phyloP scores from a whole-genome alignment of 2,797 vertebrate genomes.

The Mus spretus region DNA sequence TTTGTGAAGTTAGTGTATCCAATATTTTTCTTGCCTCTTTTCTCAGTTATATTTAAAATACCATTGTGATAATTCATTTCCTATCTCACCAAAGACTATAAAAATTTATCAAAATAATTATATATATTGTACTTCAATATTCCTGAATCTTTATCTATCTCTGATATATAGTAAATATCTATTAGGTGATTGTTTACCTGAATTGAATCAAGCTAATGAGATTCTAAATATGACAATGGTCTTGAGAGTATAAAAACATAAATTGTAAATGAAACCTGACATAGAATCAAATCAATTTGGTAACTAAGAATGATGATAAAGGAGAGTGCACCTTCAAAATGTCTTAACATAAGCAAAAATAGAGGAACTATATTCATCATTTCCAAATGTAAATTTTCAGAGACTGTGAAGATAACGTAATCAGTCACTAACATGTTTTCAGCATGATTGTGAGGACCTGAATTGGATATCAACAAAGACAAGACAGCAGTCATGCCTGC shows the following conservation, averaged over 20 bases:
- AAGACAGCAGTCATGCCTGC: not conserved
- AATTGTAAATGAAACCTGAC: not conserved
- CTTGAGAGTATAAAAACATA: not conserved
- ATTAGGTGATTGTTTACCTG: not conserved
- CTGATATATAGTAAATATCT: not conserved
- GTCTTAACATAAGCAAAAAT: not conserved
- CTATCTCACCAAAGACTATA: not conserved
- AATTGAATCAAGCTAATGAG: not conserved
- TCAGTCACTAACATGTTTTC: not conserved
- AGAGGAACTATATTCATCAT: not conserved
- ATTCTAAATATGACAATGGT: not conserved
- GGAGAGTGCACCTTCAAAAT: not conserved
- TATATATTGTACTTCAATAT: not conserved
- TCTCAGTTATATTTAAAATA: not conserved
- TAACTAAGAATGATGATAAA: not conserved
- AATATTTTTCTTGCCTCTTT: not conserved
- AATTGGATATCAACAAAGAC: not conserved
- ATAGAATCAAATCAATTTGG: not conserved
- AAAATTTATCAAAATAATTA: not conserved
- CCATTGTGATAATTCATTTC: not conserved
- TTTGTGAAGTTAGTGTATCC: not conserved
- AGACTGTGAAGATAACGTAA: not conserved
- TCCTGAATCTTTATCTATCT: not conserved
- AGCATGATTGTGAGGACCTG: not conserved
- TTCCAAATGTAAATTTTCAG: not conserved